Evolutionary conservation across 2,888 invertebrate genomes (phyloP), one percentile per base, ranked within the genome.

Genomic region (Poecilobothrus nobilitatus): DNA sequence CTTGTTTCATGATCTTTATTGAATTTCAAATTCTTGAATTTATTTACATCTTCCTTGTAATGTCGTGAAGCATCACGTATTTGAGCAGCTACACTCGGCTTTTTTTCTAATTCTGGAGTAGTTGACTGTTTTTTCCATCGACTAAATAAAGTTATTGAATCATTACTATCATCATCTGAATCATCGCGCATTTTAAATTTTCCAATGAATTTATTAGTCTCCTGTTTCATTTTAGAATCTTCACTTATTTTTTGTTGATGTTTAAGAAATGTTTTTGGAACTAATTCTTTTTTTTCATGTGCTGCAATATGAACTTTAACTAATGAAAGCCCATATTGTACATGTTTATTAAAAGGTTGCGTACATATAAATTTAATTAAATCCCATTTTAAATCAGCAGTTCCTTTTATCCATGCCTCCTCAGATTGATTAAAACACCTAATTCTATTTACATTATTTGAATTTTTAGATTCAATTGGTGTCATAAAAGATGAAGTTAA

Each of bases 291-390:
- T 64, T 73, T 72, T 0, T 53, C 1, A 69, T 70, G 74, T 71
- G 22, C 69, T 15, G 76, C 76, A 67, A 85, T 85, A 71, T 87
- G 85, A 68, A 94, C 80, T 75, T 88, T 90, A 66, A 95, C 83
- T 80, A 95, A 95, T 0, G 91, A 89, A 18, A 95, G 79, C 0
- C 95, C 95, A 80, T 88, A 95, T 80, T 90, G 86, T 69, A 88
- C 85, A 73, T 88, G 88, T 77, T 87, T 90, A 78, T 92, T 93
- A 80, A 93, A 95, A 0, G 94, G 94, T 81, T 96, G 96, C 5
- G 89, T 87, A 81, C 94, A 95, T 4, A 92, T 87, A 65, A 95
- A 81, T 77, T 94, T 91, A 27, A 95, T 80, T 68, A 91, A 83
- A 81, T 94, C 92, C 94, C 94, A 95, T 79, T 90, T 91, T 77